Conservation (phyloP, 2,797 vertebrate species). For the Natrix natrix region DNA sequence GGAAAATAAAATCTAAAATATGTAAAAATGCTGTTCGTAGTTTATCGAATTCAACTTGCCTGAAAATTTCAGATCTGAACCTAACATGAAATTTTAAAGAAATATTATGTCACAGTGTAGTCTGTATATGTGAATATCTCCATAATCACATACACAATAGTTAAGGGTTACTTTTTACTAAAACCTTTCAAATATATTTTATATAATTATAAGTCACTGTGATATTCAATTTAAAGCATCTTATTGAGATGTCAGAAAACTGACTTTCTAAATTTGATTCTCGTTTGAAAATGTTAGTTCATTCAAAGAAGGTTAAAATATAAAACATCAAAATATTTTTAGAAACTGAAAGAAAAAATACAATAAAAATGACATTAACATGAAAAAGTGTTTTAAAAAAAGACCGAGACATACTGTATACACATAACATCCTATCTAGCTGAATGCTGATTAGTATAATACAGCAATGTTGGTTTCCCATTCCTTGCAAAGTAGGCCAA, state of each 20-base stretch:
- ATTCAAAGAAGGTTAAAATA: not conserved
- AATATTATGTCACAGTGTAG: not conserved
- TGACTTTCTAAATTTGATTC: not conserved
- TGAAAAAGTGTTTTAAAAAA: not conserved
- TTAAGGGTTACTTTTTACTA: not conserved
- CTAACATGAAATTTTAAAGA: not conserved
- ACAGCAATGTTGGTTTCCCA: not conserved
- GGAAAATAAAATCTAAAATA: not conserved
- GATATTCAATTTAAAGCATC: not conserved
- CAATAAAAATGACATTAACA: not conserved
- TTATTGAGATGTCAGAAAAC: not conserved
- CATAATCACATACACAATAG: not conserved
- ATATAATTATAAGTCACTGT: not conserved
- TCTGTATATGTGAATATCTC: not conserved
- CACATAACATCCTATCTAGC: not conserved
- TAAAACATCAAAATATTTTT: not conserved
- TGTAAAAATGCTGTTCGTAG: not conserved
- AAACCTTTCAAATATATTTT: not conserved
- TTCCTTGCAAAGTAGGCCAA: not conserved
- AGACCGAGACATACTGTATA: not conserved
- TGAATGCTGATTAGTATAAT: not conserved
- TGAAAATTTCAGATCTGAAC: not conserved
- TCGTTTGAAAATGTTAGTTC: not conserved
- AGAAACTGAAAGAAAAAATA: not conserved
- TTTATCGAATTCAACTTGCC: not conserved